Base-by-base conservation (phyloP, 2,797 vertebrate species). In the Sternarchorhynchus goeldii region DNA sequence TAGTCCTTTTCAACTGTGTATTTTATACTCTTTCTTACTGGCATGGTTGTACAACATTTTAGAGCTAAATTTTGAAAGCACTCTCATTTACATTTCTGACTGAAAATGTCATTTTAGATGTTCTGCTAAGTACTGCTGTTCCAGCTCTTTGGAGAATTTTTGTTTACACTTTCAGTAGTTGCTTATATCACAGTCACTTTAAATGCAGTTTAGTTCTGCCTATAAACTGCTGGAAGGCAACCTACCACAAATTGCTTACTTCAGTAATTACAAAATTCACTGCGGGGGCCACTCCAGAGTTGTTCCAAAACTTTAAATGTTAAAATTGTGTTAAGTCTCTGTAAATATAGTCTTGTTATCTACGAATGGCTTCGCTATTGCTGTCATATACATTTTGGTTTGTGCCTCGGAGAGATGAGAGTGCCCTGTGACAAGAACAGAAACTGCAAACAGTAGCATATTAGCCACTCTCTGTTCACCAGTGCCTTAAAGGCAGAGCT, bases 131-230 rank as follows among this genome's bases (percentile, higher is more conserved):
- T 21, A 14, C n/a, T 21, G 21, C 8, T 41, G 4, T 66, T 21
- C 18, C 10, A 65, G 18, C 34, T 17, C 62, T 39, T 14, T 65
- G 18, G 21, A 12, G 7, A 21, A 45, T 5, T 66, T 36, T 66
- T 39, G n/a, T 4, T 66, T 50, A 50, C 12, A 50, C 45, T 50
- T 50, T 12, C 45, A 16, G 10, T 25, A 10, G 2, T 4, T 7
- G 17, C 20, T 65, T 41, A 21, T 65, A 65, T 65, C 12, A n/a
- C 10, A 39, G 63, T 39, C 63, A 39, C 34, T 65, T 65, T 41
- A 18, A 65, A 20, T 65, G 6, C 5, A 36, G 4, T 36, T 36
- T 17, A 39, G 31, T 8, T 65, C 18, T 65, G 21, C 21, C 12
- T 39, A 20, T 65, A n/a, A 39, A 36, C 3, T 8, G 17, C 4